Evolutionary conservation across 2,888 invertebrate genomes (phyloP), one percentile per base, ranked within the genome.

Genomic region (Stenoptilia bipunctidactyla): DNA sequence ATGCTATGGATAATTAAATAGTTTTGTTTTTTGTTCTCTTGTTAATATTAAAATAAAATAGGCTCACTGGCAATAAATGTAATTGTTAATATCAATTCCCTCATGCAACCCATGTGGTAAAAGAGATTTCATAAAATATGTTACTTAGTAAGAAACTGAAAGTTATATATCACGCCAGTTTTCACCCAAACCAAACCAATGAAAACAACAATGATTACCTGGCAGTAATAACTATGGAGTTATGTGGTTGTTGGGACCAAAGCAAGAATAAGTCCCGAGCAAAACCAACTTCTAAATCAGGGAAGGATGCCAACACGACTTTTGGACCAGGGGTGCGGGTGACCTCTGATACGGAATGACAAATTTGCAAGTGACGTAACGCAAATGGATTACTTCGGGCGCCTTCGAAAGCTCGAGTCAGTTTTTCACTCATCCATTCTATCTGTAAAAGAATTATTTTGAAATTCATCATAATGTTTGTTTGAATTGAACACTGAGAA

Each of bases 341-440:
- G 6, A 98, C 86, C 60, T 99, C 98, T 0, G 87, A 89, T 46
- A 97, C 87, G 43, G 92, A 94, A 70, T 99, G 98, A 58, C 98
- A 98, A 5, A 98, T 84, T 55, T 97, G 95, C 38, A 99, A 83
- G 74, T 98, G 94, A 47, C 94, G 93, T 47, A 98, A 93, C 40
- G 96, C 96, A 69, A 98, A 98, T 0, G 98, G 98, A 84, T 97
- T 98, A 56, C 93, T 94, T 41, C 96, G 87, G 0, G 93, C 93
- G 0, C 93, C 94, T 67, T 96, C 95, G 63, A 96, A 95, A 39
- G 92, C 92, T 45, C 96, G 90, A 86, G 98, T 96, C 34, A 99
- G 82, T 63, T 98, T 98, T 62, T 99, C 98, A 63, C 97, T 97
- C 99, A 99, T 99, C 99, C 98, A 99, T 77, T 99, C 99, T 51